These are phyloP conservation scores for Anhinga rufa DNA, from an alignment of 2,113 vertebrate genomes.

Conservation along the genomic window DNA sequence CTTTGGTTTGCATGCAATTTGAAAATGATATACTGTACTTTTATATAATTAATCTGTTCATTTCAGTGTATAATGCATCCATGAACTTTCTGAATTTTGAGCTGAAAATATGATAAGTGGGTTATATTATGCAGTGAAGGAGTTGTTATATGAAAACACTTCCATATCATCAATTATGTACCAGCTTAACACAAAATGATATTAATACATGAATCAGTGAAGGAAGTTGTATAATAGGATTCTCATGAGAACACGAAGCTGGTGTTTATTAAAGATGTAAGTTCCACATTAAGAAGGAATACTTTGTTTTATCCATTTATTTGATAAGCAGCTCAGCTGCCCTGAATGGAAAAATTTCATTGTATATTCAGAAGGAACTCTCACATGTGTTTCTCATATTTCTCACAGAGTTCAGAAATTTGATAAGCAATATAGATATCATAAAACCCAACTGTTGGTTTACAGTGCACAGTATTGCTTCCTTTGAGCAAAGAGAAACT, in stretches of 20 bases:
- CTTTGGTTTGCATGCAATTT: slow-evolving; percentile 5
- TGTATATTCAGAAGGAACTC: not conserved
- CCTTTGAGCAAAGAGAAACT: not conserved
- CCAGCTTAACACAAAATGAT: slow-evolving; percentile 50
- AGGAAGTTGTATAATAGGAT: slow-evolving; percentile 37
- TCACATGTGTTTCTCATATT: not conserved
- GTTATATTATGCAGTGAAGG: slow-evolving; percentile 46
- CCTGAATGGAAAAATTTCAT: not conserved
- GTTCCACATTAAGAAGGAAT: slow-evolving; percentile 29
- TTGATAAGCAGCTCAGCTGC: slow-evolving; percentile 17
- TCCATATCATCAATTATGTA: slow-evolving; percentile 53
- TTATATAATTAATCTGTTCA: slow-evolving; percentile 30
- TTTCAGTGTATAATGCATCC: slow-evolving; percentile 19
- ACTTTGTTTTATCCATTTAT: slow-evolving; percentile 47
- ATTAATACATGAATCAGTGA: slow-evolving; percentile 58
- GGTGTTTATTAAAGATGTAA: slow-evolving; percentile 54
- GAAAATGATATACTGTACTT: slow-evolving; percentile 18
- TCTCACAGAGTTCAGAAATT: not conserved
- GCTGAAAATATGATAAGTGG: slow-evolving; percentile 57
- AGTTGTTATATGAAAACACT: slow-evolving; percentile 24
- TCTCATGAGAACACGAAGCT: slow-evolving; percentile 32
- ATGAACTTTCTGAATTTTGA: slow-evolving; percentile 33
- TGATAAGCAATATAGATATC: not conserved
- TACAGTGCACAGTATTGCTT: not conserved
- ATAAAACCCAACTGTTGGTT: not conserved